Conservation (phyloP, 2,888 invertebrate species). For the Diabrotica balteata region DNA sequence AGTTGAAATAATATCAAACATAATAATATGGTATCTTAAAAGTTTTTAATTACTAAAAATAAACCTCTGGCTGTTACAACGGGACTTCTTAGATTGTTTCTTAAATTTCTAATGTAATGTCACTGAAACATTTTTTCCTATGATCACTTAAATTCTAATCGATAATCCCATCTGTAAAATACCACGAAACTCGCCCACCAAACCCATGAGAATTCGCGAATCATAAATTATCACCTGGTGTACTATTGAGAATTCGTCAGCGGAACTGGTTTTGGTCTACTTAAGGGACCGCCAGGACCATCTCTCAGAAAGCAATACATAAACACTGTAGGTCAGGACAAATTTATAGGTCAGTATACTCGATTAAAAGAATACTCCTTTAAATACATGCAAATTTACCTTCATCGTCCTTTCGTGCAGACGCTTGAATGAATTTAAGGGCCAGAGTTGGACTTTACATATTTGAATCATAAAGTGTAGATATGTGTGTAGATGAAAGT, state of each 20-base stretch:
- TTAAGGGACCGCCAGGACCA: conserved; percentile 1
- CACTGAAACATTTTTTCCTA: too few species aligned
- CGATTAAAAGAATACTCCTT: conserved; percentile 5
- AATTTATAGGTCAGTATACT: conserved; percentile 24
- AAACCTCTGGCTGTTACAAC: too few species aligned
- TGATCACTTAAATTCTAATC: too few species aligned
- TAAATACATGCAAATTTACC: conserved; percentile 13
- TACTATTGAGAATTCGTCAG: conserved; percentile 9
- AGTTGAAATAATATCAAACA: too few species aligned
- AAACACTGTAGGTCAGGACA: conserved; percentile 20
- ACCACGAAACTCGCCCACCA: not conserved
- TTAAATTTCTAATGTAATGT: too few species aligned
- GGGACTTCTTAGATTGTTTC: too few species aligned
- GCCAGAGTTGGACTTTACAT: conserved; percentile 3
- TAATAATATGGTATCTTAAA: too few species aligned
- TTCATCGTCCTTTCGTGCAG: conserved; percentile 1
- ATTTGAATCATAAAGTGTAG: not conserved
- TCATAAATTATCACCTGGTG: conserved; percentile 1
- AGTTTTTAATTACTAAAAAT: too few species aligned
- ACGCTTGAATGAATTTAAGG: not conserved
- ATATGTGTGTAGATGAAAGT: too few species aligned
- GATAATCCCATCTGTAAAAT: too few species aligned
- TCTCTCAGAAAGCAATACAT: conserved; percentile 5
- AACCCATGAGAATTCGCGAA: not conserved
- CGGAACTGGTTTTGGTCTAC: conserved; percentile 7